Evolutionary conservation across 2,888 invertebrate genomes (phyloP), one percentile per base, ranked within the genome.

Genomic region (Hermaeophaga mercurialis): DNA sequence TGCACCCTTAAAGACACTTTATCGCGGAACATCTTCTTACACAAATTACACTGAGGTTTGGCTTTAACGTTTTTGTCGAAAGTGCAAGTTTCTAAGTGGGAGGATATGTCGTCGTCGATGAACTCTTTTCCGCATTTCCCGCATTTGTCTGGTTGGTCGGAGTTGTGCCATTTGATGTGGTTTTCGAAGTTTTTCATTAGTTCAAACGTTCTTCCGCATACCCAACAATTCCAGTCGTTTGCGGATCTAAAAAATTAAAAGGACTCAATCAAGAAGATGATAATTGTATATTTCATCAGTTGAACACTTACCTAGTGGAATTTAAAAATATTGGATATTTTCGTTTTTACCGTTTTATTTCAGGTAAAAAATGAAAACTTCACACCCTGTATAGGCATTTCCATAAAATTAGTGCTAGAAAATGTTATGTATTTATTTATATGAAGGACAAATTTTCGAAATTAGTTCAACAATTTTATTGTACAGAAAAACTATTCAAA

Each of bases 121-220:
- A 45, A 45, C 1, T 1, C 14, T 31, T 45, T 45, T 12, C 58
- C 61, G 36, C 70, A 70, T 11, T 60, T 34, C 1, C 55, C 54
- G 56, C 75, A 75, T 14, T 65, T 60, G 11, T 54, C 63, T 14
- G 63, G 63, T 31, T 64, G 72, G 80, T 83, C 57, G 78, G 81
- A 34, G 80, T 80, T 0, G 80, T 82, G 49, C 26, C 26, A 26
- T 26, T 26, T 26, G 8, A 63, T 28, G 81, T 57, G 61, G 19
- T 58, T 45, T 0, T 66, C 33, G 31, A 66, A 66, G 15, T 49
- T n/a, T 8, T 52, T 59, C 19, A 66, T 22, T 55, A 80, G 80
- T 28, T 82, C 81, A 64, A 83, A 84, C 1, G 79, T 69, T 64
- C 83, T 84, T 38, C 79, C 80, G 56, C 84, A 84, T 48, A 79